Percentiles rank a stretch among this genome's conserved stretches.
Evolutionary conservation across 2,888 invertebrate species (phyloP).

Genomic region (Ormia ochracea): DNA sequence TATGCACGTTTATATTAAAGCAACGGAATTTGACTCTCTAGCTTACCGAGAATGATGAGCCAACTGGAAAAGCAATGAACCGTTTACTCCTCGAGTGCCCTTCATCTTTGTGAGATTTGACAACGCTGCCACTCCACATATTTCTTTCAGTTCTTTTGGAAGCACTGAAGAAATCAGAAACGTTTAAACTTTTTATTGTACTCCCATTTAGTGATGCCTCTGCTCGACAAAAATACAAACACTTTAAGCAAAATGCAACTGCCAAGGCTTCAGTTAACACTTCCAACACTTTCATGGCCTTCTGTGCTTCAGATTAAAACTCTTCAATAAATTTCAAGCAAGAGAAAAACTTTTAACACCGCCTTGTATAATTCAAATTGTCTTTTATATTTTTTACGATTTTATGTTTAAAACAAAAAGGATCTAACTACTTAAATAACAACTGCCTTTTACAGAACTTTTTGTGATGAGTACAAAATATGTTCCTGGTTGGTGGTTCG

Average conservation of each 20-base stretch:
- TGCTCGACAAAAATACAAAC: slow-evolving; percentile 7
- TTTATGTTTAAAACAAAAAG: slow-evolving; percentile 7
- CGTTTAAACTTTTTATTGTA: slow-evolving; percentile 14
- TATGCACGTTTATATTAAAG: too few relatives aligned
- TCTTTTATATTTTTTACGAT: background rate
- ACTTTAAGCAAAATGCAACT: slow-evolving; percentile 17
- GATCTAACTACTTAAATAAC: background rate
- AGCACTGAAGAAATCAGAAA: slow-evolving; percentile 24
- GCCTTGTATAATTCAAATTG: background rate
- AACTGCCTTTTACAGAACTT: slow-evolving; percentile 21
- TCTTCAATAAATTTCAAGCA: background rate
- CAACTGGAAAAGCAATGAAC: slow-evolving; percentile 79
- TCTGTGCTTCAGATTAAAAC: slow-evolving; percentile 6
- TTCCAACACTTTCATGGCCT: slow-evolving; percentile 52
- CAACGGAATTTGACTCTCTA: too few relatives aligned
- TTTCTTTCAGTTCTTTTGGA: too few relatives aligned
- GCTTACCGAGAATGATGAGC: slow-evolving; percentile 79
- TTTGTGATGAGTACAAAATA: background rate
- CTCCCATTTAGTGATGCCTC: background rate
- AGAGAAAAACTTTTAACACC: slow-evolving; percentile 11
- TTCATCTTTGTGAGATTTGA: too few relatives aligned
- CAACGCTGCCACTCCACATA: too few relatives aligned
- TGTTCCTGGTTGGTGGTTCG: background rate
- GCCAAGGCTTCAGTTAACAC: slow-evolving; percentile 26
- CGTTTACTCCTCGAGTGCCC: slow-evolving; percentile 75